Base-by-base conservation (phyloP, 2,113 vertebrate species). In the Alosa alosa region DNA sequence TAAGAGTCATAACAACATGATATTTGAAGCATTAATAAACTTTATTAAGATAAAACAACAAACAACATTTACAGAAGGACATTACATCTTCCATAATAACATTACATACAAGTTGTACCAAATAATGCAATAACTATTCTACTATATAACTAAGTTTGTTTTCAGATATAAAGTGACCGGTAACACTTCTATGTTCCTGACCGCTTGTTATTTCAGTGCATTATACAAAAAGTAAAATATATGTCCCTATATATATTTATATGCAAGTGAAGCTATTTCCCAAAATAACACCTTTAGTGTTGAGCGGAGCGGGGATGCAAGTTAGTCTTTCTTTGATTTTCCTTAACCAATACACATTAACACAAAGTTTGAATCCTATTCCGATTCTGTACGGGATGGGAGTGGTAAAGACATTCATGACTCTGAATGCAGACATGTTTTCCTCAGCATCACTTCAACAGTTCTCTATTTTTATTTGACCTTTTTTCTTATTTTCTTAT, bases 81-180 rank as follows among this genome's bases (percentile, higher is more conserved):
- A 96, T 97, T 96, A 99, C 96, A 97, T 96, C 95, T 97, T 97
- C 96, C 96, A 97, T 96, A 96, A 96, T 96, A 96, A 96, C 96
- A 97, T 96, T 95, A 96, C 96, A 96, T 96, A 97, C 95, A 97
- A 94, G 90, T 95, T 93, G 94, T 95, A 96, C 97, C 96, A 97
- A 96, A 96, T 95, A 96, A 97, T 95, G 96, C 92, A 89, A 96
- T 95, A 95, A 93, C 96, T 96, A 97, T 88, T 95, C 94, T 95
- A 96, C 93, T 90, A 93, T 94, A 95, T 91, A 39, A 93, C 94
- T 95, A 95, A 91, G 94, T 95, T 94, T 78, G 72, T 92, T 96
- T 95, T 93, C 95, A 92, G 92, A 68, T 86, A 92, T 92, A 92
- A 93, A 94, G 90, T 94, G 93, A 92, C 94, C 89, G 85, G 86